phyloP scores from a whole-genome alignment of 2,113 vertebrate genomes.

The Sylvilagus bachmani region DNA sequence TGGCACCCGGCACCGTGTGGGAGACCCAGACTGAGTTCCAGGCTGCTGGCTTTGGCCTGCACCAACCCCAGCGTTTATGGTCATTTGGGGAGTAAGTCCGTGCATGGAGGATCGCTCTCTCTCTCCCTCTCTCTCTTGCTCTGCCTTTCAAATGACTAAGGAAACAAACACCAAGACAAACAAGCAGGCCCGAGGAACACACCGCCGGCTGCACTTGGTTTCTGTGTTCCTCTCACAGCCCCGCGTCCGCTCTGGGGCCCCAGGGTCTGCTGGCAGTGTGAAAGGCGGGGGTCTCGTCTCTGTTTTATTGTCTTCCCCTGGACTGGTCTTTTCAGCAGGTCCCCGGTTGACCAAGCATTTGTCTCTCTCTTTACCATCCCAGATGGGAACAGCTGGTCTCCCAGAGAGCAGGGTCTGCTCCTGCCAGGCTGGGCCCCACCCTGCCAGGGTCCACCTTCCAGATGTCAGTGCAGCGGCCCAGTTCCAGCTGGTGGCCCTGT shows the following conservation, averaged over 20 bases:
- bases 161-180: no score
- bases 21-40: no score
- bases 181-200: no score
- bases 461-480: rapidly evolving
- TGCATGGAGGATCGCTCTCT: no score
- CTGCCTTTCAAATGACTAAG: no score
- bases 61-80: no score
- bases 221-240: neutral
- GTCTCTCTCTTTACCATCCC: neutral
- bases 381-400: rapidly evolving
- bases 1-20: no score
- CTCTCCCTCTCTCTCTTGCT: no score
- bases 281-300: rapidly evolving
- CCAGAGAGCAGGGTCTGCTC: rapidly evolving
- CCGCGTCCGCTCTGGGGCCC: rapidly evolving
- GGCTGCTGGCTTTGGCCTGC: no score
- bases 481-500: rapidly evolving
- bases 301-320: rapidly evolving
- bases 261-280: rapidly evolving
- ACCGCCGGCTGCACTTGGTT: no score
- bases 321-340: neutral
- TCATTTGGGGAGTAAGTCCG: no score
- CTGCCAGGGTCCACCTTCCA: neutral
- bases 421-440: rapidly evolving
- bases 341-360: rapidly evolving